Percentiles rank a stretch among this genome's conserved stretches.
phyloP scores from a whole-genome alignment of 2,113 vertebrate species.

The Terrapene triunguis region DNA sequence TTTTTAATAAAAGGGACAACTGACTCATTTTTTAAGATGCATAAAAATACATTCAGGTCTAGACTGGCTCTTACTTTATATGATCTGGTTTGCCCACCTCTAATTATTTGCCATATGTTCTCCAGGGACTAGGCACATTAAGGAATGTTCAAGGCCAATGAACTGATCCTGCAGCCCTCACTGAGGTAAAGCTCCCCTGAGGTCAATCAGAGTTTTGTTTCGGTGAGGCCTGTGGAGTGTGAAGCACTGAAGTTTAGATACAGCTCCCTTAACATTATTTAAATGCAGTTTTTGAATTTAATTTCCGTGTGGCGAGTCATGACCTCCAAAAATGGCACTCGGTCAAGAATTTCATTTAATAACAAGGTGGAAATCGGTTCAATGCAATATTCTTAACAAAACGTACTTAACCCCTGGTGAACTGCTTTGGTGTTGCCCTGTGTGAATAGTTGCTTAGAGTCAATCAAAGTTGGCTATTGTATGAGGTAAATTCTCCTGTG shows the following conservation, averaged over 20 bases:
- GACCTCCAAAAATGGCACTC: conserved; percentile 36
- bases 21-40: neutral
- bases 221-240: neutral
- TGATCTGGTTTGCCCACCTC: neutral
- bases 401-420: conserved; percentile 43
- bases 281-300: conserved; percentile 40
- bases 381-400: conserved; percentile 32
- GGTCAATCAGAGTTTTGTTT: neutral
- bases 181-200: neutral
- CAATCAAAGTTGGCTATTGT: neutral
- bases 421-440: neutral
- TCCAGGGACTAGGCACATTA: neutral
- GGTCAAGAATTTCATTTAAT: conserved; percentile 39
- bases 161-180: neutral
- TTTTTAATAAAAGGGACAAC: neutral
- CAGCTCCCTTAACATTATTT: neutral
- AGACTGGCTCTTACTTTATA: neutral
- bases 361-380: conserved; percentile 42
- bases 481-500: neutral
- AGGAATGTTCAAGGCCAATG: neutral
- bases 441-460: neutral
- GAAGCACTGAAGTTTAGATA: neutral
- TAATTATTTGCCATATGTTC: neutral
- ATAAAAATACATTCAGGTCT: neutral
- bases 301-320: conserved; percentile 16